Conservation (phyloP, 1,140 invertebrate species). For the Galendromus occidentalis region DNA sequence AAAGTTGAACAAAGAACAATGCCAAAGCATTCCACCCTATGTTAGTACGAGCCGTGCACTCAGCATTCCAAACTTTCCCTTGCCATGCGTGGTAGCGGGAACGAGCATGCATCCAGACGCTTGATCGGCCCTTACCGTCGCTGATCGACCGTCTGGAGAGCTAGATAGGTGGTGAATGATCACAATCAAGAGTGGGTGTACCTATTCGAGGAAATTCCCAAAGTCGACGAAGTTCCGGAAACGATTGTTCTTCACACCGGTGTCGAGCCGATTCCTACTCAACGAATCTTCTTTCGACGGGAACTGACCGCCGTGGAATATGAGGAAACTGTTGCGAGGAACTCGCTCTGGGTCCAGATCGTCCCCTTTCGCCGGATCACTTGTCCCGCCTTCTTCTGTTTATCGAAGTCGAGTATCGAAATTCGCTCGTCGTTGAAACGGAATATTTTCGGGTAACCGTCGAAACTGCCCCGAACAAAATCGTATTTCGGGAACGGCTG, state of each 20-base stretch:
- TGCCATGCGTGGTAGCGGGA: no score
- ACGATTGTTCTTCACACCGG: not conserved
- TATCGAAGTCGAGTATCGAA: conserved; percentile 19
- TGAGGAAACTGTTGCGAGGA: conserved; percentile 16
- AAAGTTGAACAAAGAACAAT: no score
- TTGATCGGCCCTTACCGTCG: no score
- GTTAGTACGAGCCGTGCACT: no score
- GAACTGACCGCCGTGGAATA: conserved; percentile 19
- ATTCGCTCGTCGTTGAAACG: conserved; percentile 20
- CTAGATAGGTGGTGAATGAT: no score
- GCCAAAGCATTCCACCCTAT: no score
- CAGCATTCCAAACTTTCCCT: no score
- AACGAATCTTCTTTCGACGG: conserved; percentile 14
- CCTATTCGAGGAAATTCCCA: conserved; percentile 3
- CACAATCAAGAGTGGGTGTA: no score
- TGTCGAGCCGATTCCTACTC: not conserved
- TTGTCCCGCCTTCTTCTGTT: conserved; percentile 15
- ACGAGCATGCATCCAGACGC: no score
- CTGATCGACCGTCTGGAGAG: no score
- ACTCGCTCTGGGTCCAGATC: conserved; percentile 17
- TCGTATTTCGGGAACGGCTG: conserved; percentile 25
- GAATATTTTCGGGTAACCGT: conserved; percentile 19
- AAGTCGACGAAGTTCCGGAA: conserved; percentile 8
- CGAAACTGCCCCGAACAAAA: conserved; percentile 11
- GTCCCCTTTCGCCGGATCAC: conserved; percentile 11